A percentile compares a stretch with the other conserved stretches of the same genome.
phyloP scores from a whole-genome alignment of 92 coral and sea anemone species.

The Isaurus tuberculatus region DNA sequence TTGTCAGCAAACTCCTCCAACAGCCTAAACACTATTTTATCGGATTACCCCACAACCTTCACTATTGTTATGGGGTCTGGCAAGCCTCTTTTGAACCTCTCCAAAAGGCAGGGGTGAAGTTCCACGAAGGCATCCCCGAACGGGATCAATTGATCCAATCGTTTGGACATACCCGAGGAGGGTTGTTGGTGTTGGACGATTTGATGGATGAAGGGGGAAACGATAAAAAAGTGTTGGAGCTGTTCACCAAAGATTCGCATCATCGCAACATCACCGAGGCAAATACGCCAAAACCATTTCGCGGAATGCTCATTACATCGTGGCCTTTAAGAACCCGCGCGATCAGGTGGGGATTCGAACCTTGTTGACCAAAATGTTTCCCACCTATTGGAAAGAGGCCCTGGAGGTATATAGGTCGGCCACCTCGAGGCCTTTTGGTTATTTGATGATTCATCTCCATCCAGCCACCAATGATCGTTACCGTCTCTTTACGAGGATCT shows the following conservation, averaged over 20 bases:
- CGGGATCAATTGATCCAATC: not conserved
- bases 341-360: conserved; percentile 9
- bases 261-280: conserved; percentile 43
- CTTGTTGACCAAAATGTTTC: conserved; percentile 13
- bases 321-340: conserved; percentile 51
- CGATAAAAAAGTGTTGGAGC: conserved; percentile 39
- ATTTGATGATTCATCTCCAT: not conserved
- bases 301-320: not conserved
- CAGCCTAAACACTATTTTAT: conserved; percentile 3
- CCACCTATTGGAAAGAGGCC: no score
- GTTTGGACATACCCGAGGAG: not conserved
- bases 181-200: conserved; percentile 39
- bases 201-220: conserved; percentile 40
- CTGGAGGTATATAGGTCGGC: not conserved
- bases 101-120: conserved; percentile 15
- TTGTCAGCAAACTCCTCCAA: conserved; percentile 1
- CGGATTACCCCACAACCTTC: not conserved
- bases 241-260: conserved; percentile 54
- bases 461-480: not conserved
- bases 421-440: not conserved
- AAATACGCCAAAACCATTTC: conserved; percentile 21
- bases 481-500: not conserved
- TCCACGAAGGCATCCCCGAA: conserved; percentile 50
- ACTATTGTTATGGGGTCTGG: conserved; percentile 61
- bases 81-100: conserved; percentile 31